Evolutionary conservation across 2,113 vertebrate species (phyloP).

Genomic region (Rhabdornis inornatus): DNA sequence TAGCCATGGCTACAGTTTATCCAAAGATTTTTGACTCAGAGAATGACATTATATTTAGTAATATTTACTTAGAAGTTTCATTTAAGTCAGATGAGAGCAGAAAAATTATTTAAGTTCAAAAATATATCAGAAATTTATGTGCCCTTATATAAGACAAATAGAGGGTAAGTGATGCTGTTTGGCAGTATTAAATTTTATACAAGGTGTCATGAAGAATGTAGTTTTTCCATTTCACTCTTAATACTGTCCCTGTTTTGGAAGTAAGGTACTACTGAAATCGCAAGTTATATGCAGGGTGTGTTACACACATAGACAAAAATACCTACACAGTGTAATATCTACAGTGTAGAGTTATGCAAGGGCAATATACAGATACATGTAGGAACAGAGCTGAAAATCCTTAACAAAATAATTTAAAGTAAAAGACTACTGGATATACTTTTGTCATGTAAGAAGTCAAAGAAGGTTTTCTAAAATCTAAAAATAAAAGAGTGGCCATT

Average conservation of each 20-base stretch:
- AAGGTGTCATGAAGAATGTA: not conserved
- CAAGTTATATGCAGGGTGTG: not conserved
- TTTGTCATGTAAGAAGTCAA: not conserved
- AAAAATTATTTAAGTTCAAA: not conserved
- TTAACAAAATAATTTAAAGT: not conserved
- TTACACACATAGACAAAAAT: fast-evolving
- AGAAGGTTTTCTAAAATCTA: not conserved
- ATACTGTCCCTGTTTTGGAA: not conserved
- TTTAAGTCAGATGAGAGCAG: not conserved
- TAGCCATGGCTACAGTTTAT: not conserved
- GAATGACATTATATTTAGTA: not conserved
- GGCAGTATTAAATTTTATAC: not conserved
- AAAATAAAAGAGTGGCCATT: not conserved
- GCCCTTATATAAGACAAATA: not conserved
- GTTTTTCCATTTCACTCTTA: not conserved
- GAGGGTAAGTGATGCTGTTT: not conserved
- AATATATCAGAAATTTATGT: not conserved
- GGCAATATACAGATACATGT: not conserved
- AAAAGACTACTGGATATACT: not conserved
- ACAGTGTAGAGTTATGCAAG: not conserved
- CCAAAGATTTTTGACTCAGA: not conserved
- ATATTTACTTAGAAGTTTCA: not conserved
- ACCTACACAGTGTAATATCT: not conserved
- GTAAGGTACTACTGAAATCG: not conserved
- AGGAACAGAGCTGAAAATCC: not conserved